Evolutionary conservation across 2,888 invertebrate species (phyloP), one percentile per base, ranked within the genome.

Genomic region (Minunthozetes semirufus): DNA sequence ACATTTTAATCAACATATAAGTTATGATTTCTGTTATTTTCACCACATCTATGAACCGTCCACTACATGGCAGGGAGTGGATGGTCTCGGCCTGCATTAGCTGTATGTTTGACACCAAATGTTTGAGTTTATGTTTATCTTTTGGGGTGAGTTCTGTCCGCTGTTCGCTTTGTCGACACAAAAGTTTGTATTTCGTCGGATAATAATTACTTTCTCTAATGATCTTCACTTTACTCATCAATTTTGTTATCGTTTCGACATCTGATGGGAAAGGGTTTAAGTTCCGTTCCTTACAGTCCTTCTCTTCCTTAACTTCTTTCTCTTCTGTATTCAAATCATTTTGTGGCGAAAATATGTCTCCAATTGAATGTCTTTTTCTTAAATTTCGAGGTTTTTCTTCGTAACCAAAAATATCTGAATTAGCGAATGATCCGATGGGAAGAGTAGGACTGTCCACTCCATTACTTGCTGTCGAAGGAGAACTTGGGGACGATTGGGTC

Each of bases 1-100:
- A 85, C 85, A 88, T 87, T 80, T 86, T 85, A 76, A 88, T 87
- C 38, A 87, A 82, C 73, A 96, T 86, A 77, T 94, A 85, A 78
- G 98, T 94, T 4, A 94, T 94, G 74, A 94, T 88, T 3, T 96
- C 94, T 0, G 94, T 94, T 80, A 95, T 85, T 85, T 94, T 94
- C 78, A 94, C 91, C 38, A 94, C 89, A 80, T 90, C 92, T 74
- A 93, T 66, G 29, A 53, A 74, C 66, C 66, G 29, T 25, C 48
- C 46, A 53, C 66, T 53, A 17, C 48, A 63, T 17, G 74, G 74
- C 33, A 74, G 22, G 13, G 66, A 63, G 25, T 63, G 33, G 22
- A 74, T 68, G 38, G 53, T 74, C 29, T 74, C 74, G 19, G 74
- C 74, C 25, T 71, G 66, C 66, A 74, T 42, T 22, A 74, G 63